These are phyloP conservation scores for Lysandra bellargus DNA, from an alignment of 2,888 invertebrate species.

Conservation along the genomic window DNA sequence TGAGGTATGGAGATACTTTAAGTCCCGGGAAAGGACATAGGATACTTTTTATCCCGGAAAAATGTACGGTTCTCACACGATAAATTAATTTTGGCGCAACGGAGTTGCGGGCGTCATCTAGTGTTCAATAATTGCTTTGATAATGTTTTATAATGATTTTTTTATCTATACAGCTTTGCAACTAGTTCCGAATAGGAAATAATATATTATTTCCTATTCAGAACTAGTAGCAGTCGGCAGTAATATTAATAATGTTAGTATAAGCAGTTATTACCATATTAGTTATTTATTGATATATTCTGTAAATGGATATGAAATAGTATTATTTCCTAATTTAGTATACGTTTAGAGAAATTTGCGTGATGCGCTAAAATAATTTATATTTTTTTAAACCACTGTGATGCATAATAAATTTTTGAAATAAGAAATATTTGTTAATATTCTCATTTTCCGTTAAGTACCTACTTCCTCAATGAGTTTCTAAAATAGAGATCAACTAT, in stretches of 20 bases:
- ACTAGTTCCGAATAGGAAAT: background rate
- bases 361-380: constrained; percentile 25
- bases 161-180: background rate
- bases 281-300: background rate
- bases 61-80: too few species aligned
- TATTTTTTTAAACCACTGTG: constrained; percentile 31
- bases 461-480: too few species aligned
- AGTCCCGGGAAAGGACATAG: too few species aligned
- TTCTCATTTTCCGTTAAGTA: too few species aligned
- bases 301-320: background rate
- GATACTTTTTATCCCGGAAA: too few species aligned
- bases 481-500: too few species aligned
- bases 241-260: background rate
- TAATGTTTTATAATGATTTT: background rate
- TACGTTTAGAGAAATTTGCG: constrained; percentile 7
- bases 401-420: constrained; percentile 19
- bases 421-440: too few species aligned
- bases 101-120: too few species aligned
- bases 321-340: constrained; percentile 1
- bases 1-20: too few species aligned
- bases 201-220: background rate
- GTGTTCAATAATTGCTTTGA: background rate
- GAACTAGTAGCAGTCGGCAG: too few species aligned
- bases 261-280: background rate
- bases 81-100: too few species aligned